phyloP scores from a whole-genome alignment of 2,888 invertebrate species.

The Tillus elongatus region DNA sequence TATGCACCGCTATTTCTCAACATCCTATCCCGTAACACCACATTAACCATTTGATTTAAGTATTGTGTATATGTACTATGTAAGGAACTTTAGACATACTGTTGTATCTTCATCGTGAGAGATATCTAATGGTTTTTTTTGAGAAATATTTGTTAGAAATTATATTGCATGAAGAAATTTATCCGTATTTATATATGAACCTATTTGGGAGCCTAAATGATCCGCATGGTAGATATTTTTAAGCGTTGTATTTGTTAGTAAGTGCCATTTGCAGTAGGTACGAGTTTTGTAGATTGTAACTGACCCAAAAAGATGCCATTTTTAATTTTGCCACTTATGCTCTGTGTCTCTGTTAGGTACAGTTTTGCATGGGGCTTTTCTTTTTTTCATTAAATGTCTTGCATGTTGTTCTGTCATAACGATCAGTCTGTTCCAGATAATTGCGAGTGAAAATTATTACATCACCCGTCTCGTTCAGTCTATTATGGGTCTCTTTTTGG shows the following conservation, averaged over 20 bases:
- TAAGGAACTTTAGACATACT: no score
- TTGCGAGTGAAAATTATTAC: no score
- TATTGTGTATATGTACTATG: constrained; percentile 10
- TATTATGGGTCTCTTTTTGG: constrained; percentile 39
- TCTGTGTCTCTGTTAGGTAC: constrained; percentile 32
- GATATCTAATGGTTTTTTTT: no score
- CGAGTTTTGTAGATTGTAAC: constrained; percentile 41
- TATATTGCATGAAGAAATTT: constrained; percentile 15
- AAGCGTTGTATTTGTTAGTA: constrained; percentile 39
- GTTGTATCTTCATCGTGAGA: no score
- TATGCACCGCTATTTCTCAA: constrained; percentile 30
- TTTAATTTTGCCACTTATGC: constrained; percentile 10
- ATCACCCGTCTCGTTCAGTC: no score
- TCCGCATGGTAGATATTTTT: constrained; percentile 40
- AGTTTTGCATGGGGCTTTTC: constrained; percentile 36
- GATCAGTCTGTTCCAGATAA: no score
- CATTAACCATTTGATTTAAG: constrained; percentile 8
- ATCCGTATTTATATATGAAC: constrained; percentile 14
- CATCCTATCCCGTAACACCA: constrained; percentile 18
- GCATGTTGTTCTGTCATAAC: no score
- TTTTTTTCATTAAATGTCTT: constrained; percentile 32
- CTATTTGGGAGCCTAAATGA: constrained; percentile 34
- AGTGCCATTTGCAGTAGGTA: constrained; percentile 42
- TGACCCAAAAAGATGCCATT: constrained; percentile 41
- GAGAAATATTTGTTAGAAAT: constrained; percentile 22